Conservation (phyloP, 92 coral and sea anemone genomes). For the Galaxea fascicularis region DNA sequence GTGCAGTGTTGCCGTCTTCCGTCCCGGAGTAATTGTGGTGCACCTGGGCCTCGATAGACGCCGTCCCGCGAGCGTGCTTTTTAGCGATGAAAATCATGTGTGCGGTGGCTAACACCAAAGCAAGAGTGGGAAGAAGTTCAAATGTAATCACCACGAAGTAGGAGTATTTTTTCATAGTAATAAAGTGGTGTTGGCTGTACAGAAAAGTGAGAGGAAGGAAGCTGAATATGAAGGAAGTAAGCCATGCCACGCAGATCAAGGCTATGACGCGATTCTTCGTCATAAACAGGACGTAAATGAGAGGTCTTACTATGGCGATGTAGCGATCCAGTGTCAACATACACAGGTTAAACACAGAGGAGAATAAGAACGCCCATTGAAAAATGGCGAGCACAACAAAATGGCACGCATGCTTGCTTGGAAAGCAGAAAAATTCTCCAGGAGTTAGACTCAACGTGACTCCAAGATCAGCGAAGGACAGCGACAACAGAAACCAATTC, state of each 20-base stretch:
- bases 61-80: constrained; percentile 41
- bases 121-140: constrained; percentile 23
- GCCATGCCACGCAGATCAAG: constrained; percentile 20
- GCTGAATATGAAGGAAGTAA: background rate
- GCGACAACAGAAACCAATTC: constrained; percentile 32
- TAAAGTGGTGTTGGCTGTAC: background rate
- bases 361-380: constrained; percentile 29
- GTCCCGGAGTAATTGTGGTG: constrained; percentile 19
- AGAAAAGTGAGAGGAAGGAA: constrained; percentile 1
- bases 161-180: background rate
- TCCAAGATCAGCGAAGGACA: constrained; percentile 38
- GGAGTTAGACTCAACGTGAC: constrained; percentile 28
- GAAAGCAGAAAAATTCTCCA: background rate
- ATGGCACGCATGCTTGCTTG: background rate
- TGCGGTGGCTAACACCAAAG: constrained; percentile 2
- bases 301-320: constrained; percentile 30
- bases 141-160: background rate
- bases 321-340: constrained; percentile 31
- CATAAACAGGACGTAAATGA: constrained; percentile 2
- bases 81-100: constrained; percentile 39
- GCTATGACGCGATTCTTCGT: background rate
- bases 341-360: constrained; percentile 34
- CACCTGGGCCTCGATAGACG: constrained; percentile 8
- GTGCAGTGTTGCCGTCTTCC: background rate
- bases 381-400: background rate